Evolutionary conservation across 1,140 invertebrate genomes (phyloP).

Genomic region (Holotrichia oblita): DNA sequence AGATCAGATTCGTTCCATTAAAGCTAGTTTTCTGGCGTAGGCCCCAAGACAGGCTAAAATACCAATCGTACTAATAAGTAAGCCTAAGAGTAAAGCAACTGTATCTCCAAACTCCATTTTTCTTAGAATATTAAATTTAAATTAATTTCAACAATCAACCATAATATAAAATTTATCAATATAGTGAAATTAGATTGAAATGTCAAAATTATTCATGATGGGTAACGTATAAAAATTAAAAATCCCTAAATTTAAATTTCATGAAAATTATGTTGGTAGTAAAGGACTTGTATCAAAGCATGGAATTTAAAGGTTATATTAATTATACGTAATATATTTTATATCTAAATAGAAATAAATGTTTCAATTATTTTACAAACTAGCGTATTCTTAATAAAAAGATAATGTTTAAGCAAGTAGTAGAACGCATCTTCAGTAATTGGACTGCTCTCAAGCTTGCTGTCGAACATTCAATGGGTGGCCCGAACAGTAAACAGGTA

Average conservation of each 20-base stretch:
- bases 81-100: conserved; percentile 74
- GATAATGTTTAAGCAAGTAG: conserved; percentile 55
- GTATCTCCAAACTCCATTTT: conserved; percentile 76
- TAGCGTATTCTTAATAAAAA: neutral
- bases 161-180: neutral
- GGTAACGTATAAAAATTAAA: neutral
- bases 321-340: neutral
- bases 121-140: neutral
- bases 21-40: neutral
- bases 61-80: conserved; percentile 72
- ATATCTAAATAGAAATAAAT: neutral
- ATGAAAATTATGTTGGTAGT: neutral
- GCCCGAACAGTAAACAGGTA: conserved; percentile 70
- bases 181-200: neutral
- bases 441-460: conserved; percentile 72
- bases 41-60: conserved; percentile 75
- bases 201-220: neutral
- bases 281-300: neutral
- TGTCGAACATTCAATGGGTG: conserved; percentile 73
- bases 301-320: neutral
- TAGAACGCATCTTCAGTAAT: conserved; percentile 71
- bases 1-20: conserved; percentile 12
- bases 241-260: neutral
- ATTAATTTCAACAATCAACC: neutral
- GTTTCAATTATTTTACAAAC: neutral